Evolutionary conservation across 2,888 invertebrate genomes (phyloP), one percentile per base, ranked within the genome.

Genomic region (Melolontha melolontha): DNA sequence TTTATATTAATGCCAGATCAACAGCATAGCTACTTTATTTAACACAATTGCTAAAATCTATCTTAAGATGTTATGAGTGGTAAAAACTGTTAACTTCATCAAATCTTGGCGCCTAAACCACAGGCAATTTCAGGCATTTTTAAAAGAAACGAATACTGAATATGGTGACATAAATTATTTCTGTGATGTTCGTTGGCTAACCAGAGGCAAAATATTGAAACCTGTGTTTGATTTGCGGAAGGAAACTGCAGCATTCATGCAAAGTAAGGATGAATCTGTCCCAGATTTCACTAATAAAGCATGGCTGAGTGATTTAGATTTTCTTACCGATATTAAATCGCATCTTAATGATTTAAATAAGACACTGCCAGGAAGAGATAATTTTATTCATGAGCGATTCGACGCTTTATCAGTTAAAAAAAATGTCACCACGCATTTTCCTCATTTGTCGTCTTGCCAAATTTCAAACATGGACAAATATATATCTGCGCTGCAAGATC

Each of bases 111-210:
- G 49, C 8, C 49, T 14, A 10, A 49, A 49, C 5, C 49, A 49
- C 14, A 11, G 27, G 27, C 5, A 12, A 27, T 22, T 29, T 6
- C 29, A 29, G 29, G 6, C 4, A 29, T 29, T 29, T 6, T 4
- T 29, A 29, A 29, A 29, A 11, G 29, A 8, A 75, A 76, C 72
- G 73, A 75, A 74, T 72, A 75, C 64, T 73, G 74, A 72, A 68
- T 71, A n/a, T n/a, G n/a, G 62, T 74, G n/a, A n/a, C n/a, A n/a
- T n/a, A n/a, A n/a, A n/a, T n/a, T n/a, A n/a, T n/a, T n/a, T n/a
- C n/a, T n/a, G 72, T 66, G 74, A 74, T 75, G 72, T 74, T 72
- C 70, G 73, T 72, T 75, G 71, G 72, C 71, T 75, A 66, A 75
- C 72, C 73, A 73, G 73, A 72, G 73, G 73, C 66, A 66, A 71